Evolutionary conservation across 2,888 invertebrate species (phyloP), one percentile per base, ranked within the genome.

Genomic region (Gonocerus acuteangulatus): DNA sequence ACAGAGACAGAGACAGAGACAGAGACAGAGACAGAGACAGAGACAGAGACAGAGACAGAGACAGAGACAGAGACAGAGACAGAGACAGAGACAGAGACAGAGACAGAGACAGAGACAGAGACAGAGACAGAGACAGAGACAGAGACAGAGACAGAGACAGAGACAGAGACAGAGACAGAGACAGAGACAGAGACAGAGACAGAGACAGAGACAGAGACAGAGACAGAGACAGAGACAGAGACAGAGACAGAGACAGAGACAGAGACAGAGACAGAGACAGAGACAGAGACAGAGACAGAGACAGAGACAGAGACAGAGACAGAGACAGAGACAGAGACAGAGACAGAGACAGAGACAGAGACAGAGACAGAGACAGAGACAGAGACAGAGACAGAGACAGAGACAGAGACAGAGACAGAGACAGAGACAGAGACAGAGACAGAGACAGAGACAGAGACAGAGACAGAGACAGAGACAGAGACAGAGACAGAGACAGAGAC

Each of bases 131-230:
- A 48, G 48, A 21, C n/a, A 21, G 48, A 48, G 48, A 21, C n/a
- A 21, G 48, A 48, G 48, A 21, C n/a, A 21, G 48, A 48, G 48
- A 21, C n/a, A 21, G 48, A 48, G 48, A 21, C n/a, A 21, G 22
- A 48, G 48, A 21, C n/a, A 21, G 48, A 48, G 48, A 21, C n/a
- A 19, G 48, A 22, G 48, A 19, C n/a, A 19, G 22, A 21, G 48
- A 19, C 18, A 19, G 48, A 18, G 21, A 19, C n/a, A n/a, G 48
- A 18, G 3, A 13, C n/a, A 18, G 27, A 23, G 27, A 27, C 27
- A 13, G 27, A 2, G 51, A 13, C 13, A 18, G 16, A 18, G 16
- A 36, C 13, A n/a, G 19, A 36, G 27, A 16, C n/a, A 23, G 23
- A 16, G 52, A 34, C 34, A 34, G 36, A 27, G 52, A 18, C n/a